Evolutionary conservation across 2,888 invertebrate genomes (phyloP), one percentile per base, ranked within the genome.

Genomic region (Synergus umbraculus): DNA sequence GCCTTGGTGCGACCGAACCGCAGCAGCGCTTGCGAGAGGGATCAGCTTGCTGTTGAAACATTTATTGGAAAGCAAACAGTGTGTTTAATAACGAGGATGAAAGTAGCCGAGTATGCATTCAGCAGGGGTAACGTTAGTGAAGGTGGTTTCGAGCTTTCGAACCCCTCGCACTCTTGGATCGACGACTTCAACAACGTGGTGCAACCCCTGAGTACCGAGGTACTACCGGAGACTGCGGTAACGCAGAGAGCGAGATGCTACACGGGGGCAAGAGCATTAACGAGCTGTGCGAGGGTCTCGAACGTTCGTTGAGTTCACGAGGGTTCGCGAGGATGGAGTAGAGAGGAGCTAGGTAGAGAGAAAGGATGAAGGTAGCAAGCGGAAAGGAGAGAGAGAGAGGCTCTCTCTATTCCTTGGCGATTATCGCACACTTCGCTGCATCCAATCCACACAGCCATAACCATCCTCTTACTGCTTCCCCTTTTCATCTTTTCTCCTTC

Each of bases 341-440:
- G 63, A 63, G 63, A 37, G 63, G 81, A 82, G 81, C 54, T 65
- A 76, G 76, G 60, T 73, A 77, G 64, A 76, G 77, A 60, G 76
- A 77, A 78, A 79, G 81, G 79, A 78, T 73, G 43, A 22, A 49
- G 43, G 73, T 81, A 78, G 64, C 37, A 46, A 63, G 60, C 76
- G 82, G 60, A 64, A 76, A 41, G 46, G 79, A 76, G 63, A 76
- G 76, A 79, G 79, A 82, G 73, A 64, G 41, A 79, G 79, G 80
- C 58, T 58, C 22, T 83, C 86, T 83, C 86, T 87, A 87, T 89
- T 86, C 86, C 87, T 87, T 85, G 80, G 78, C 84, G 88, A 89
- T 89, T 88, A 89, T 85, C 85, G 78, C 81, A 88, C 87, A 88
- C 88, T 83, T 83, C 81, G 87, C 49, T 88, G 87, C 84, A 83